Evolutionary conservation across 1,140 invertebrate species (phyloP).

Genomic region (Colletes latitarsis): DNA sequence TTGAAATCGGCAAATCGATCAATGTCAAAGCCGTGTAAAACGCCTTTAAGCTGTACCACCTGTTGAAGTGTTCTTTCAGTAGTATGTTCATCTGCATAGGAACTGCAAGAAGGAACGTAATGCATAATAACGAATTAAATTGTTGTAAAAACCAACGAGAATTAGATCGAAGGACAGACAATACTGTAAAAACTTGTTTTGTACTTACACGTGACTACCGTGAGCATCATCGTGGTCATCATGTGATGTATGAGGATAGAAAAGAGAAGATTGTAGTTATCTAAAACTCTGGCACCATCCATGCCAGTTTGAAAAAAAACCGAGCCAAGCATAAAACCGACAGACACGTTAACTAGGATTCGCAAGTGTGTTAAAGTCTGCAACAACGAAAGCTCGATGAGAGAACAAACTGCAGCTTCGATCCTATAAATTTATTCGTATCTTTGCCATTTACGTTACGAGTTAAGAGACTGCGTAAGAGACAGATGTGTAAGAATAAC

Average conservation of each 20-base stretch:
- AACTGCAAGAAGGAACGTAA: conserved; percentile 84
- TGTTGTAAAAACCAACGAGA: background rate
- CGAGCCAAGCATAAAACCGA: conserved; percentile 88
- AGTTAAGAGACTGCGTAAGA: background rate
- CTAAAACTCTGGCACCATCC: conserved; percentile 87
- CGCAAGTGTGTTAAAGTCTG: conserved; percentile 95
- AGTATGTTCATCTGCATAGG: conserved; percentile 95
- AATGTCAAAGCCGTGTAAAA: conserved; percentile 94
- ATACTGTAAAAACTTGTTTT: background rate
- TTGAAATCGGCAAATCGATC: conserved; percentile 89
- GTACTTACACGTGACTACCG: conserved; percentile 89
- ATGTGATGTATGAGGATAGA: conserved; percentile 91
- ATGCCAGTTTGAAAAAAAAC: conserved; percentile 87
- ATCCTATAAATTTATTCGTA: background rate
- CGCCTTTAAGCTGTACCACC: conserved; percentile 97
- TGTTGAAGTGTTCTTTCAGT: conserved; percentile 96
- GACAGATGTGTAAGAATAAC: background rate
- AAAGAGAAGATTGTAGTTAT: conserved; percentile 92
- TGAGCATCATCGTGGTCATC: conserved; percentile 93
- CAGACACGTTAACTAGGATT: conserved; percentile 86
- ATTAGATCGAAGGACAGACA: no score
- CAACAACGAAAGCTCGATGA: conserved; percentile 51
- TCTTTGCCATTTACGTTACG: background rate
- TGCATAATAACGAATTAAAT: background rate
- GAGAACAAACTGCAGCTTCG: background rate